Base-by-base conservation (phyloP, 2,888 invertebrate species). In the Pantelozetes paolii region DNA sequence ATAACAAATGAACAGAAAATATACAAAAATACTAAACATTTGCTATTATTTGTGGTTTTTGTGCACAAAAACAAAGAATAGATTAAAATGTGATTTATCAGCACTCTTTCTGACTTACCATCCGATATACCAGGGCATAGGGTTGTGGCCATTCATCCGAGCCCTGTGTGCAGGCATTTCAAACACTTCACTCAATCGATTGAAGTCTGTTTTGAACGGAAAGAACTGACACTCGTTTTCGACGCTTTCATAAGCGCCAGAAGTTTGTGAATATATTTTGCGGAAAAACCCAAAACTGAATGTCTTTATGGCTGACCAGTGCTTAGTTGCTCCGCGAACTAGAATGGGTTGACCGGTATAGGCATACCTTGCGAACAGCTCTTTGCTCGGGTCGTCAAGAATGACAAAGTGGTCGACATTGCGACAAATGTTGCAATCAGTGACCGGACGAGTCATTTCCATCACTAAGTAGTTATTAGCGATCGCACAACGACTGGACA, bases 191-290 rank as follows among this genome's bases (percentile, higher is more conserved):
- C 86, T 84, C 74, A 94, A 81, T 32, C 88, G 87, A 79, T 88
- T 88, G 79, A 93, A 87, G 82, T 92, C 88, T 23, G 91, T 90
- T 82, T 90, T 89, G 81, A 93, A 93, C 80, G 90, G 90, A 71
- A 93, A 85, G 83, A 93, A 93, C 81, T 92, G 92, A 79, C 93
- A 93, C 78, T 90, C 90, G 77, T 91, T 89, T 76, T 89, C 88
- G 0, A 89, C 85, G 78, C 88, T 88, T 76, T 89, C 89, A 80
- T 90, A 87, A 70, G 90, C 89, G 70, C 88, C 91, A 0, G 75
- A 71, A 1, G 76, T 74, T 20, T 78, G 54, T 20, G 73, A 67
- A 76, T 82, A 81, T n/a, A 82, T 62, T 2, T 78, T 48, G 28
- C 78, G 78, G 72, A 81, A 80, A 75, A 80, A 82, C n/a, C 78